phyloP scores from a whole-genome alignment of 1,140 invertebrate genomes.

The Acromyrmex echinatior region DNA sequence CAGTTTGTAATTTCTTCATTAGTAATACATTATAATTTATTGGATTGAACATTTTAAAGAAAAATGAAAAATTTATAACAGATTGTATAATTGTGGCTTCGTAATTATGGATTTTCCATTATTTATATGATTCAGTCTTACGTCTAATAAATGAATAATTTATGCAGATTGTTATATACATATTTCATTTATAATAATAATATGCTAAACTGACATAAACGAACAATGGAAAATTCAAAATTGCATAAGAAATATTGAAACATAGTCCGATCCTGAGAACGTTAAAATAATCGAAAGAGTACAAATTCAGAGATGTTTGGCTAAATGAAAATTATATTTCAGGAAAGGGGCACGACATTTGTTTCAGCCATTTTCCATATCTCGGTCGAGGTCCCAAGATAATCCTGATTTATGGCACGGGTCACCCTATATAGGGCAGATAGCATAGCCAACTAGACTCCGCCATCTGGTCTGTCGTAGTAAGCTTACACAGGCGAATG shows the following conservation, averaged over 20 bases:
- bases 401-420: constrained; percentile 56
- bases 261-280: background rate
- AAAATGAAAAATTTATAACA: background rate
- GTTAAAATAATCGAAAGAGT: constrained; percentile 27
- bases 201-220: background rate
- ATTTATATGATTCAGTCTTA: background rate
- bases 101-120: background rate
- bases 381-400: constrained; percentile 51
- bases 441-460: constrained; percentile 51
- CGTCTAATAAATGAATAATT: background rate
- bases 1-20: background rate
- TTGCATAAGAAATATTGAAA: background rate
- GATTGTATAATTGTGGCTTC: background rate
- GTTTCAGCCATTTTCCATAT: constrained; percentile 58
- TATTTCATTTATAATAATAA: constrained; percentile 3
- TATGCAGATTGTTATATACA: background rate
- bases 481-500: constrained; percentile 48
- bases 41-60: background rate
- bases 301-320: constrained; percentile 34
- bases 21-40: background rate
- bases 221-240: background rate
- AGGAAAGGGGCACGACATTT: constrained; percentile 26
- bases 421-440: constrained; percentile 37
- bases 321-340: constrained; percentile 46
- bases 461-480: constrained; percentile 35